Base-by-base conservation (phyloP, 2,113 vertebrate species). In the Rana temporaria region DNA sequence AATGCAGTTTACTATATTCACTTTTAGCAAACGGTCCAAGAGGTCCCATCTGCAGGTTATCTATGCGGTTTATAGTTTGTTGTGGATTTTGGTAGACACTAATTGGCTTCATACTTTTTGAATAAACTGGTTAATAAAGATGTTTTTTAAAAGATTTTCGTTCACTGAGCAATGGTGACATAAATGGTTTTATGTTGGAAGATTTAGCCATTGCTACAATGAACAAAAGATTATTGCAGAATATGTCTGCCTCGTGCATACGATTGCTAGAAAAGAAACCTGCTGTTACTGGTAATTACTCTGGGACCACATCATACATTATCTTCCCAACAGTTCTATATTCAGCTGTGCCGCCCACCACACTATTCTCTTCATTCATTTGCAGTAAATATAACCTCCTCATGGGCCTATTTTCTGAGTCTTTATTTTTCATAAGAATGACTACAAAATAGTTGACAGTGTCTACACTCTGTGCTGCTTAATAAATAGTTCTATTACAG, bases 111-210 rank as follows among this genome's bases (percentile, higher is more conserved):
- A 75, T 62, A 57, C 2, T 17, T 75, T 75, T 42, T 75, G 55
- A 19, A 22, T 52, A 57, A 71, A 71, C 24, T 48, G 60, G 38
- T 42, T 74, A 74, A 60, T 34, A 32, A 75, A 59, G 42, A 42
- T 20, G 15, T 70, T 17, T 15, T 72, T 17, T 55, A 55, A 73
- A 32, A 14, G 3, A 62, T 73, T 34, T 59, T 26, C 48, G 59
- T 18, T 15, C 6, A 52, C 48, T 18, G 1, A 52, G 48, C n/a
- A 52, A 19, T 48, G 19, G 19, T 42, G n/a, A 48, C 3, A 12
- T 22, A n/a, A 19, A 71, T 20, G 48, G 7, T 55, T 17, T 18
- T 22, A 2, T 15, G 19, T 30, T 30, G 22, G 48, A 55, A 19
- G 4, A 6, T 26, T 56, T 48, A 24, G 9, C 24, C 12, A 55